Evolutionary conservation across 2,888 invertebrate species (phyloP), one percentile per base, ranked within the genome.

Genomic region (Aleiodes leptofemur): DNA sequence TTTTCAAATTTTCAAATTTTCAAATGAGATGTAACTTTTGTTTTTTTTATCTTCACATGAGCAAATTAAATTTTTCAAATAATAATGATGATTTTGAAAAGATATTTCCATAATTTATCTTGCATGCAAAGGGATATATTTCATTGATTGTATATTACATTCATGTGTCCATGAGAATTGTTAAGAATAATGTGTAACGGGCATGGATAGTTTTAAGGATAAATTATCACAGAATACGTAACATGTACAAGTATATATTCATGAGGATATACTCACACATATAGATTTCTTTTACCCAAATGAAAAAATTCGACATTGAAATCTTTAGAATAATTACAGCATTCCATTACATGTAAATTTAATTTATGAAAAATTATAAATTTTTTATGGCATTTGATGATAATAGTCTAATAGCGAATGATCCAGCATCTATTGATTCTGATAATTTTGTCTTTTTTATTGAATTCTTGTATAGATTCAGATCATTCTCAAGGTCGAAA

Each of bases 141-240:
- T 48, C 61, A 64, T 64, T 73, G 48, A 56, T 79, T 53, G 61
- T 73, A 73, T 74, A 74, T 43, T 13, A 48, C n/a, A 14, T 16
- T 74, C 77, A 64, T 73, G 61, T 77, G 43, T 72, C 55, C 57
- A 69, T 61, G 71, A 43, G 29, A 48, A 70, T 80, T 74, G 78
- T 78, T 70, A 71, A 76, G 34, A 55, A 66, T 78, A 64, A 72
- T 69, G 55, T 66, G 61, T 72, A 74, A 78, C 72, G 57, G 76
- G 76, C 72, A 38, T 61, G 74, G 83, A 80, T 83, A 78, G 80
- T 83, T 85, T 23, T 82, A 83, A 85, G 82, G 86, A 83, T 82
- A 86, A 86, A 86, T 86, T 88, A 88, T 88, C 88, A 88, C 88
- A 88, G 88, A 88, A 87, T 87, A 87, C 83, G 86, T 86, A 87